Evolutionary conservation across 1,140 invertebrate genomes (phyloP).

Genomic region (Musca domestica): DNA sequence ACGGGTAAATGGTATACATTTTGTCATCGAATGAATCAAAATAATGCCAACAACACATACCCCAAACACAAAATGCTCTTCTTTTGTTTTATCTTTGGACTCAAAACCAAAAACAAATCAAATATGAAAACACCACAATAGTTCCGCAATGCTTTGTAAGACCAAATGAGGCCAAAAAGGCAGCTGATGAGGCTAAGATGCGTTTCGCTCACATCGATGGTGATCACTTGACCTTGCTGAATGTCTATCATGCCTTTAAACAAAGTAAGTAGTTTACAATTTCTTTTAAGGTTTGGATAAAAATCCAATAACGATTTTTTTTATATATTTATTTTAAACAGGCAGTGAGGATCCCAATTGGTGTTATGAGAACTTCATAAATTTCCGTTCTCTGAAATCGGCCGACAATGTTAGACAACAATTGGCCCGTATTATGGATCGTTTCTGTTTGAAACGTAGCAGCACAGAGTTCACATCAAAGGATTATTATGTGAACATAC

Average conservation of each 20-base stretch:
- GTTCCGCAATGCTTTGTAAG: slow-evolving; percentile 99
- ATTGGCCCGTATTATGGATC: slow-evolving; percentile 67
- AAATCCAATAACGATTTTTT: too few species aligned
- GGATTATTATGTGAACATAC: slow-evolving; percentile 98
- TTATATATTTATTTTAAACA: slow-evolving; percentile 52
- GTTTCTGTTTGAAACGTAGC: slow-evolving; percentile 89
- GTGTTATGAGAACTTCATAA: slow-evolving; percentile 99
- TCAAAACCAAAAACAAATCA: slow-evolving; percentile 46
- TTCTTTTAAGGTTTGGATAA: too few species aligned
- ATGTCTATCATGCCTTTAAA: slow-evolving; percentile 99
- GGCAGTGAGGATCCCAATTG: slow-evolving; percentile 69
- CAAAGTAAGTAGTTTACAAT: slow-evolving; percentile 76
- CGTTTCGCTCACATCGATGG: slow-evolving; percentile 99
- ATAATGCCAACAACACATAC: not conserved
- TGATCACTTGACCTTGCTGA: slow-evolving; percentile 96
- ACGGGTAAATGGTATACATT: slow-evolving; percentile 46
- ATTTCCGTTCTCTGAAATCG: slow-evolving; percentile 95
- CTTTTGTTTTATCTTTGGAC: slow-evolving; percentile 29
- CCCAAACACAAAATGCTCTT: slow-evolving; percentile 22
- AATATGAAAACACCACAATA: slow-evolving; percentile 52
- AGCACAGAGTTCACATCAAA: slow-evolving; percentile 98
- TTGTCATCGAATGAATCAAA: slow-evolving; percentile 22
- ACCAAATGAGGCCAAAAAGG: slow-evolving; percentile 98
- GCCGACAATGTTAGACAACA: slow-evolving; percentile 69
- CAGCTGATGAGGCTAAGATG: slow-evolving; percentile 98